phyloP scores from a whole-genome alignment of 1,140 invertebrate genomes.

The Megalopta genalis region DNA sequence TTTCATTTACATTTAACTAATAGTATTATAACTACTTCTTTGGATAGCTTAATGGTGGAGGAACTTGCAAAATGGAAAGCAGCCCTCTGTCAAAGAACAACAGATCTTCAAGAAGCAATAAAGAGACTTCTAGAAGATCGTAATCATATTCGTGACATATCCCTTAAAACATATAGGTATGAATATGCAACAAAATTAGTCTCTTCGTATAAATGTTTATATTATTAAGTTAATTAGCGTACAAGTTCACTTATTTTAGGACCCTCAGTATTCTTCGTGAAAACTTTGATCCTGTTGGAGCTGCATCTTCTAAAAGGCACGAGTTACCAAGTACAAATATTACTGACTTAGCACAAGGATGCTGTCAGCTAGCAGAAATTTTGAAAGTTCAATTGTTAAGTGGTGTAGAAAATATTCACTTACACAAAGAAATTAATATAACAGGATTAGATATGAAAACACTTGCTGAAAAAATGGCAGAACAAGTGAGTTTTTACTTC shows the following conservation, averaged over 20 bases:
- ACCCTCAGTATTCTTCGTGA: slow-evolving; percentile 75
- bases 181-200: background rate
- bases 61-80: slow-evolving; percentile 93
- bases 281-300: slow-evolving; percentile 76
- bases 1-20: no score
- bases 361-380: slow-evolving; percentile 78
- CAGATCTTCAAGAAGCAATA: slow-evolving; percentile 87
- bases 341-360: slow-evolving; percentile 78
- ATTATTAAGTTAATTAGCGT: background rate
- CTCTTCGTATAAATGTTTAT: background rate
- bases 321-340: slow-evolving; percentile 78
- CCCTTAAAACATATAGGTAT: slow-evolving; percentile 84
- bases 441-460: slow-evolving; percentile 77
- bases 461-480: slow-evolving; percentile 74
- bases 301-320: slow-evolving; percentile 62
- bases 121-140: slow-evolving; percentile 88
- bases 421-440: slow-evolving; percentile 70
- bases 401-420: slow-evolving; percentile 70
- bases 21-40: slow-evolving; percentile 46
- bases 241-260: slow-evolving; percentile 54
- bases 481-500: slow-evolving; percentile 66
- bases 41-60: slow-evolving; percentile 91
- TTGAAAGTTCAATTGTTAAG: slow-evolving; percentile 79
- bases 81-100: slow-evolving; percentile 86
- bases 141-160: slow-evolving; percentile 85